Percentiles rank a stretch among this genome's conserved stretches.
phyloP scores from a whole-genome alignment of 2,797 vertebrate genomes.

The Podargus strigoides region DNA sequence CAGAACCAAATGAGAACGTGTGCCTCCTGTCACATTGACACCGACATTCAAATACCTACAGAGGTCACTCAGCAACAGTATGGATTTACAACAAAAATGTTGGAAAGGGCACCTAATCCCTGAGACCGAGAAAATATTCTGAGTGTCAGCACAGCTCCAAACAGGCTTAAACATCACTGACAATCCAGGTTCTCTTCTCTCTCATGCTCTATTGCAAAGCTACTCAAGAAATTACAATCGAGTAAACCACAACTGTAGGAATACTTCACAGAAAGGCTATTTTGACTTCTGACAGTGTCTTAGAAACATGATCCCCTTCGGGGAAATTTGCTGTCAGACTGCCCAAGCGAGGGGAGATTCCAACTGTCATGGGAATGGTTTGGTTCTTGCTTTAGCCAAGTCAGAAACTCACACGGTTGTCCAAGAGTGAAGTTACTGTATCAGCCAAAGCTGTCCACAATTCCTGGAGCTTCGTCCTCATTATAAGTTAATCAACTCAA shows the following conservation, averaged over 20 bases:
- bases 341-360: background rate
- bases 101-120: background rate
- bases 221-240: background rate
- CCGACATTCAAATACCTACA: background rate
- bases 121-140: background rate
- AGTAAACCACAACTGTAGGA: background rate
- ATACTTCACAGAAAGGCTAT: background rate
- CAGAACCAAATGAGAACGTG: background rate
- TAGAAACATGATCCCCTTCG: background rate
- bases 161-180: background rate
- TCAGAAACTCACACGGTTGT: background rate
- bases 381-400: background rate
- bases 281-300: background rate
- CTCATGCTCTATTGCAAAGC: background rate
- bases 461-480: background rate
- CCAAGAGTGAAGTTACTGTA: background rate
- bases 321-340: background rate
- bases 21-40: background rate
- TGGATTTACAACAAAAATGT: background rate
- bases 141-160: background rate
- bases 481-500: background rate
- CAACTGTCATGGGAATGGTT: rapidly evolving
- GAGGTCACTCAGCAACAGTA: background rate
- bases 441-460: background rate
- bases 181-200: background rate